Evolutionary conservation across 2,888 invertebrate species (phyloP), one percentile per base, ranked within the genome.

Genomic region (Heliconius aoede): DNA sequence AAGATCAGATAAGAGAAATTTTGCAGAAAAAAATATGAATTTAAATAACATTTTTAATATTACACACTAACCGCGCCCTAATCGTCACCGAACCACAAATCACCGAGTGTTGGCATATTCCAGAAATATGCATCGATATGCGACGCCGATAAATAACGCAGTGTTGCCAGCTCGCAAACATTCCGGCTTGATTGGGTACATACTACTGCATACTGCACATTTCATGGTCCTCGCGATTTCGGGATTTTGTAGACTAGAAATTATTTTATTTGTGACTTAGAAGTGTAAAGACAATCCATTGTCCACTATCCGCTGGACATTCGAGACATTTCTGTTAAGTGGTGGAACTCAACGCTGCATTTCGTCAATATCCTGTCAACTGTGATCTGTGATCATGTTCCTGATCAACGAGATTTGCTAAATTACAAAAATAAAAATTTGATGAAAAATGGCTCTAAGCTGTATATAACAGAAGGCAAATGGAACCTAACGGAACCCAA

Each of bases 111-210:
- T 85, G 84, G 82, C 81, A 85, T 80, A 81, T 83, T 83, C 81
- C 61, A 81, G 80, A 83, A 84, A 84, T 84, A 85, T 83, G 83
- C 82, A 81, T 81, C 83, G 82, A 85, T 85, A 84, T 85, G 84
- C 79, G 78, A 71, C 76, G 73, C 73, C 81, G 76, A 84, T 85
- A 84, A 85, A 84, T 85, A 83, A 84, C 82, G 79, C 80, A 74
- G 81, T 83, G 84, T 82, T 83, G 82, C 83, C 83, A 84, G 78
- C 60, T 79, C 80, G 80, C 81, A 84, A 82, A 77, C 78, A 79
- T 76, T 78, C 76, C 73, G 80, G 80, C 77, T 80, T 83, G 82
- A 83, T 83, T 80, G 83, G 81, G 80, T 76, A 82, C 82, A 80
- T 82, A 83, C 79, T 80, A 79, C 78, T 76, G 81, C 82, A 81